Base-by-base conservation (phyloP, 2,797 vertebrate species). In the Oreortyx pictus region DNA sequence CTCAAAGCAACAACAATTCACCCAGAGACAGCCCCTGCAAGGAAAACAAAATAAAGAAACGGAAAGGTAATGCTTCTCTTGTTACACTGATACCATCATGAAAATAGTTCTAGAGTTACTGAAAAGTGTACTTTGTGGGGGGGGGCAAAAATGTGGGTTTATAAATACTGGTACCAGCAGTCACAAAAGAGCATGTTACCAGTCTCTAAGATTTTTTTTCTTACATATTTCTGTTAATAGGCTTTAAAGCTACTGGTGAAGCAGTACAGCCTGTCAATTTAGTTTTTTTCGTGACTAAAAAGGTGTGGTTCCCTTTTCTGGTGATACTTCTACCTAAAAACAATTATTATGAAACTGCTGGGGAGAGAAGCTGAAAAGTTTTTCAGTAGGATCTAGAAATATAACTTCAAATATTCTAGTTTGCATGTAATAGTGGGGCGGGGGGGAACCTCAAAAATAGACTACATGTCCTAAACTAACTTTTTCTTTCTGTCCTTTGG, bases 1-100 rank as follows among this genome's bases (percentile, higher is more conserved):
- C 98, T 68, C 99, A 98, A 95, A 99, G 98, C 96, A 98, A 99
- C 96, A 98, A 98, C 8, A 98, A 98, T 16, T 98, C 98, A 54
- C 98, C 98, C 54, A 97, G 94, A 68, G 98, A 99, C 75, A 97
- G 98, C 80, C 98, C 98, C 13, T 97, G 98, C 57, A 98, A 98
- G 81, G 98, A 99, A 83, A 98, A 98, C 83, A 99, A 99, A 97
- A 96, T 98, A 61, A 99, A 99, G 97, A 99, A 99, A 67, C 97
- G 99, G 59, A 99, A 99, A 99, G 99, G 99, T 99, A 95, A 79
- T 65, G 25, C 39, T 31, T 0, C 6, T 52, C 4, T 56, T 82
- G 35, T 56, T 68, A 1, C 25, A 5, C 5, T n/a, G 2, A 31
- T 46, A 29, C 20, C 17, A 5, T 6, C 57, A 10, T 37, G 75